Percentiles rank a stretch among this genome's conserved stretches.
Conservation (phyloP, 2,797 vertebrate species). For the Ceryle rudis region DNA sequence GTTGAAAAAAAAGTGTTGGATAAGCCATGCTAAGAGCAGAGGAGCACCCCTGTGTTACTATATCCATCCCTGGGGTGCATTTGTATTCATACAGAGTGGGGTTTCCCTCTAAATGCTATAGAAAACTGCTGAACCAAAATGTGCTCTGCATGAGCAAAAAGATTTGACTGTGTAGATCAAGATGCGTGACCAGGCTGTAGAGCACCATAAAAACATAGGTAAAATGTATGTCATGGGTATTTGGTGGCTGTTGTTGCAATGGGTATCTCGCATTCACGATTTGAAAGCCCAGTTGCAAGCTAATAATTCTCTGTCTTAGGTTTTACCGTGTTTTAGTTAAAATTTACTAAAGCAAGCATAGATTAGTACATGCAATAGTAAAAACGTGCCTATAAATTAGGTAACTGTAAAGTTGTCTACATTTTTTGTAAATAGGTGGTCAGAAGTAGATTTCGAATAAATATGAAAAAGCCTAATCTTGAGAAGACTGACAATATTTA, state of each 20-base stretch:
- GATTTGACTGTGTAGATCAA: background rate
- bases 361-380: background rate
- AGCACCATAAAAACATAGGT: background rate
- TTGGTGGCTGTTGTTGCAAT: background rate
- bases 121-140: background rate
- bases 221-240: background rate
- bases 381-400: background rate
- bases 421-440: background rate
- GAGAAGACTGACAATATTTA: background rate
- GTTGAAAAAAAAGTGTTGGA: background rate
- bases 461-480: background rate
- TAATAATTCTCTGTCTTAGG: background rate
- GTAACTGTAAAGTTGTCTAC: background rate
- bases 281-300: background rate
- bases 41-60: background rate
- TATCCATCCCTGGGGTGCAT: background rate
- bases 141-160: background rate
- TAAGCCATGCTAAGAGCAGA: background rate
- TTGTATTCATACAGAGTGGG: background rate
- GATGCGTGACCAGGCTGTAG: background rate
- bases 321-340: background rate
- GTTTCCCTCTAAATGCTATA: background rate
- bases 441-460: background rate
- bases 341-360: background rate
- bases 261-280: background rate